These are phyloP conservation scores for Galaxias olidus DNA, from an alignment of 2,797 vertebrate genomes.

Conservation along the genomic window DNA sequence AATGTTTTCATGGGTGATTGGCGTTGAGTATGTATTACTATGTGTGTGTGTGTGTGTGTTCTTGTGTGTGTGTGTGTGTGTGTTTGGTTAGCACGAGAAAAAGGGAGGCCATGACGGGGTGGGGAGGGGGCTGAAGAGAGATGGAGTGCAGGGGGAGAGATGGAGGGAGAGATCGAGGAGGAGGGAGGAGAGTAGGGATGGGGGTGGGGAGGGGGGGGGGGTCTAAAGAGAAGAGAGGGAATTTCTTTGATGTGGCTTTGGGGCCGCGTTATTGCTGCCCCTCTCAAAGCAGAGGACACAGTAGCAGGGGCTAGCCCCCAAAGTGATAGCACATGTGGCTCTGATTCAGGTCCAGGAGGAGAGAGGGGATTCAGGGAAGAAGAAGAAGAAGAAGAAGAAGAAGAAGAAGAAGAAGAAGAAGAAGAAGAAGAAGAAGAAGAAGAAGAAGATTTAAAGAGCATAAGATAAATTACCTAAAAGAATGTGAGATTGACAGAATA, in stretches of 20 bases:
- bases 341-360: neutral
- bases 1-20: no score
- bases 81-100: neutral
- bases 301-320: constrained; percentile 19
- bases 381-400: neutral
- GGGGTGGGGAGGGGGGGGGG: constrained; percentile 4
- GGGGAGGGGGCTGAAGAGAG: neutral
- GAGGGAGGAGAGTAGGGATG: neutral
- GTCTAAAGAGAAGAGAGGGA: constrained; percentile 14
- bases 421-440: neutral
- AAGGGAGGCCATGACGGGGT: no score
- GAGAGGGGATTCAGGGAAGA: neutral
- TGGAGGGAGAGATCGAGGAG: neutral
- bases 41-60: constrained; percentile 3
- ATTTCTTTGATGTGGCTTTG: constrained; percentile 57
- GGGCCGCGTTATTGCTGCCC: constrained; percentile 54
- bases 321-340: constrained; percentile 46
- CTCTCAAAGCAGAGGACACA: constrained; percentile 37
- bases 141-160: neutral
- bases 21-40: no score
- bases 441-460: neutral
- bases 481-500: neutral
- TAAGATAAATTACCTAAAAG: neutral
- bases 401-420: neutral
- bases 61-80: constrained; percentile 12